Evolutionary conservation across 1,140 invertebrate species (phyloP), one percentile per base, ranked within the genome.

Genomic region (Cydia pomonella): DNA sequence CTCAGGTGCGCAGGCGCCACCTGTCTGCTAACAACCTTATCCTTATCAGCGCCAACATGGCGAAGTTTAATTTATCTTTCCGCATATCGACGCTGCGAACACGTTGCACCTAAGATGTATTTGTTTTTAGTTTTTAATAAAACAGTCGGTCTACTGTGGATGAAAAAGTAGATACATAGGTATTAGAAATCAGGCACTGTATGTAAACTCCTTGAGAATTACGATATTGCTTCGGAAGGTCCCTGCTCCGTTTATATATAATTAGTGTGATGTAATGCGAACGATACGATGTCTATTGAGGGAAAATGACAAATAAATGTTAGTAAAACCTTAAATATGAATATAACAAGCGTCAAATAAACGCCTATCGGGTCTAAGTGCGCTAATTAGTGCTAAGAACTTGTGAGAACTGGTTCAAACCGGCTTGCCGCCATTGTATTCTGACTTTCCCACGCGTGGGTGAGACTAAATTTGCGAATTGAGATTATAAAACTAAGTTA

Each of bases 1-100:
- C 29, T 64, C 64, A 69, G 27, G 16, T 69, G 64, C 64, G 64
- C 64, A 18, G 64, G 64, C 27, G 64, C 64, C 64, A 69, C 64
- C 64, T 69, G 64, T 21, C 12, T 18, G 13, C n/a, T 66, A 69
- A 69, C 64, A 69, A 33, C 64, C 64, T 69, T 64, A 64, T 64
- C 63, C 25, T 59, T 59, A 59, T 59, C 53, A 59, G 53, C n/a
- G 50, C 6, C 53, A 59, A 59, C 53, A 59, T 59, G 53, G 53
- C 53, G 53, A 59, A 59, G 21, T 23, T 59, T 59, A 59, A 59
- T 59, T 59, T 59, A 59, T 59, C 53, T 59, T 10, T 23, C 47
- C 21, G 53, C 21, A 23, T 59, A 59, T 59, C 53, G 18, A n/a
- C 53, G 9, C 21, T 59, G 21, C 53, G 9, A 59, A 18, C 18